Percentiles rank a stretch among this genome's conserved stretches.
These are phyloP conservation scores for Amphipoea oculea DNA, from an alignment of 2,888 invertebrate species.

Conservation along the genomic window DNA sequence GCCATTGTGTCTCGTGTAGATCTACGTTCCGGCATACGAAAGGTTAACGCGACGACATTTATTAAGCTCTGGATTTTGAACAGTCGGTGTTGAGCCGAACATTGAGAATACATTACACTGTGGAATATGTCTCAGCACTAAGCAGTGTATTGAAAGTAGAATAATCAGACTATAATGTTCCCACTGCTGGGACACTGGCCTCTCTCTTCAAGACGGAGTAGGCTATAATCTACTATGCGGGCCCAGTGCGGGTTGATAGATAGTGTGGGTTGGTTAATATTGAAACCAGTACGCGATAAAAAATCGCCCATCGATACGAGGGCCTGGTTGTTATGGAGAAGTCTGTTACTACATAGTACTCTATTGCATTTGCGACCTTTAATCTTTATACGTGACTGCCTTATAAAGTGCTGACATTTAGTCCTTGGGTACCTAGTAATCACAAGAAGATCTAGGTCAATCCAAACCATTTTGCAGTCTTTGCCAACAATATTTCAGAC, in stretches of 20 bases:
- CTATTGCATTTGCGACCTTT: constrained; percentile 23
- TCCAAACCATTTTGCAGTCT: not conserved
- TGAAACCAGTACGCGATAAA: too few species aligned
- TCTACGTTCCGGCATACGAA: too few species aligned
- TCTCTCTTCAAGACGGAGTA: too few species aligned
- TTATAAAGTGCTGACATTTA: not conserved
- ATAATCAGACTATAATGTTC: too few species aligned
- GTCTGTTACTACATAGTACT: not conserved
- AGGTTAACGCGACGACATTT: not conserved
- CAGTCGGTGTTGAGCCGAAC: too few species aligned
- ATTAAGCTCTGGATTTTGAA: not conserved
- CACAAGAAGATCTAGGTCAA: constrained; percentile 31
- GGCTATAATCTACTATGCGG: too few species aligned
- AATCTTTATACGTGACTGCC: constrained; percentile 12
- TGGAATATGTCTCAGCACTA: not conserved
- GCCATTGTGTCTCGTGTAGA: too few species aligned
- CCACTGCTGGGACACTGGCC: too few species aligned
- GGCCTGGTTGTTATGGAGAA: not conserved
- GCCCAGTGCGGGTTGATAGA: too few species aligned
- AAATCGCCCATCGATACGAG: too few species aligned
- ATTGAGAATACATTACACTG: not conserved
- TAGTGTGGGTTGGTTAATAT: too few species aligned
- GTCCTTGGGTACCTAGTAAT: constrained; percentile 17
- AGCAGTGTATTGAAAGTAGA: not conserved
- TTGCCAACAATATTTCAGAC: not conserved